phyloP scores from a whole-genome alignment of 2,888 invertebrate species.

The Coecobrya sp. region DNA sequence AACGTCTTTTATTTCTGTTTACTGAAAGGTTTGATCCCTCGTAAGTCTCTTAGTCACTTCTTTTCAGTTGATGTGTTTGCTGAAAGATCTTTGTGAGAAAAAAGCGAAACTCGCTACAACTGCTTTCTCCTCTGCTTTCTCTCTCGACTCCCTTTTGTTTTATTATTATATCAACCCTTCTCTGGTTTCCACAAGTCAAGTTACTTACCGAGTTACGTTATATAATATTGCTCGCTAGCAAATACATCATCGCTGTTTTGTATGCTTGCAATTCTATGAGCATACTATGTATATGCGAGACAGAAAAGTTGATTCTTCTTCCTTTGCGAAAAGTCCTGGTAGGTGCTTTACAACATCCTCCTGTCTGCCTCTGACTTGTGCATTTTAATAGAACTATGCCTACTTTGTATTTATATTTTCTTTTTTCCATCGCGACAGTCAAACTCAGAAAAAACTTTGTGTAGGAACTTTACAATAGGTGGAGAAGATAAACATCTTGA shows the following conservation, averaged over 20 bases:
- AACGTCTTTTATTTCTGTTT: constrained; percentile 73
- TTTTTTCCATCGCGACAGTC: no score
- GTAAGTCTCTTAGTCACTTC: constrained; percentile 70
- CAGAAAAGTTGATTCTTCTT: neutral
- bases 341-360: no score
- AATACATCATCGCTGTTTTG: neutral
- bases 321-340: no score
- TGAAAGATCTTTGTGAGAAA: constrained; percentile 63
- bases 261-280: neutral
- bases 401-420: no score
- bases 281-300: neutral
- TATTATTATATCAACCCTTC: constrained; percentile 48
- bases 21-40: constrained; percentile 75
- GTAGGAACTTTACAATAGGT: no score
- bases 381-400: no score
- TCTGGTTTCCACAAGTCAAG: constrained; percentile 72
- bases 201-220: constrained; percentile 59
- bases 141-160: constrained; percentile 32
- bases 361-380: no score
- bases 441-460: no score
- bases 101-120: constrained; percentile 47
- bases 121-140: constrained; percentile 6
- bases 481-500: no score
- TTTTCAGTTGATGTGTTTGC: constrained; percentile 67
- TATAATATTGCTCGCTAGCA: neutral